These are phyloP conservation scores for Heterodera schachtii DNA, from an alignment of 1,140 invertebrate genomes.

Conservation along the genomic window DNA sequence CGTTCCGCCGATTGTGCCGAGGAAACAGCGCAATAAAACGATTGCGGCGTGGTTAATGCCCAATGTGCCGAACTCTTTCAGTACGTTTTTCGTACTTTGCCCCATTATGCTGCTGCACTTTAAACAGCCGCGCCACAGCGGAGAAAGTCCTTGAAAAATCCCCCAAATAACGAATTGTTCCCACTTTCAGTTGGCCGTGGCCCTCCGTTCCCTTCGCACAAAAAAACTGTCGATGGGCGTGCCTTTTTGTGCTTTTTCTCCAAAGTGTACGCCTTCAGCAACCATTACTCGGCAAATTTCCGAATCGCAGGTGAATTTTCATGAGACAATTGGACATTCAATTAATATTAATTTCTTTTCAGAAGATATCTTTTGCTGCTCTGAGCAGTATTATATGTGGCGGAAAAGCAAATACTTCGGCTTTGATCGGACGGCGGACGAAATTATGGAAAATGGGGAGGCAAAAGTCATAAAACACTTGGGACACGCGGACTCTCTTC, in stretches of 20 bases:
- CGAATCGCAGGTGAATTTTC: background rate
- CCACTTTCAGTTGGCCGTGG: background rate
- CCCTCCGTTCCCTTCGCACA: background rate
- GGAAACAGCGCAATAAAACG: too few species aligned
- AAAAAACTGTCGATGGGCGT: background rate
- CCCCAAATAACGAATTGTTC: background rate
- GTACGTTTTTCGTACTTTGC: background rate
- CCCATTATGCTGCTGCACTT: too few species aligned
- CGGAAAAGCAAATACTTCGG: conserved; percentile 7
- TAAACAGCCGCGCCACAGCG: background rate
- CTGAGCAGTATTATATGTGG: conserved; percentile 27
- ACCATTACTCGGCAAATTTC: conserved; percentile 4
- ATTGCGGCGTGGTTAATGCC: background rate
- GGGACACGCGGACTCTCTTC: conserved; percentile 15
- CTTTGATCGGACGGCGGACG: conserved; percentile 9
- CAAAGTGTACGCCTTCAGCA: conserved; percentile 21
- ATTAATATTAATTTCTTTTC: conserved; percentile 2
- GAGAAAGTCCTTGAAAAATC: background rate
- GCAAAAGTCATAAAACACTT: conserved; percentile 8
- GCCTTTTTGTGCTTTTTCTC: conserved; percentile 28
- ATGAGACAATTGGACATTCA: background rate
- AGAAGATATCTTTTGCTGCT: conserved; percentile 8
- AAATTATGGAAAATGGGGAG: conserved; percentile 12
- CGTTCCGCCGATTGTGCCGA: background rate
- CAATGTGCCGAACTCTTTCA: background rate